Base-by-base conservation (phyloP, 2,797 vertebrate genomes). In the Borostomias antarcticus region DNA sequence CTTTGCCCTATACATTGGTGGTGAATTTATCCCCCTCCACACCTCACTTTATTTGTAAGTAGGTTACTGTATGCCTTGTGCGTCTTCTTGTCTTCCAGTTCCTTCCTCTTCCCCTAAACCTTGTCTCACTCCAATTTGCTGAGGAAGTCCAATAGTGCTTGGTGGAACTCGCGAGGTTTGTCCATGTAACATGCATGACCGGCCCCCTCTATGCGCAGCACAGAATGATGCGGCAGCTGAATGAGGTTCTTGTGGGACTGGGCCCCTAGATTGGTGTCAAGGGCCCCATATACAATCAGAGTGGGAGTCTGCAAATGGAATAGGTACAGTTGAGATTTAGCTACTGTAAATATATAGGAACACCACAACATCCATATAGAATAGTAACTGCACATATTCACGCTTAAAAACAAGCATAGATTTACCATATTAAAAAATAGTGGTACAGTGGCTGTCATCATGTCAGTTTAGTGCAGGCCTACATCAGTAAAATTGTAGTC, bases 131-230 rank as follows among this genome's bases (percentile, higher is more conserved):
- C 57, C 57, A 59, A 23, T 43, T 59, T 59, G 35, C 28, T 82
- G 50, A 96, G 94, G 78, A 98, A 99, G 74, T 89, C 86, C 5
- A 98, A 89, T 66, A 99, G 80, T 29, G 86, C 93, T 19, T 80
- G 86, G 76, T 99, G 97, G 82, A 99, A 98, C 64, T 95, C 94
- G 28, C 86, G 77, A 0, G 96, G 94, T 79, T 93, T 93, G 87
- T 98, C 95, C 91, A 97, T 88, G 90, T 98, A 98, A 84, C 97
- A 98, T 66, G 96, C 96, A 0, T 99, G 97, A 4, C 95, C 93
- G 0, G 96, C 96, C 0, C 88, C 85, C 0, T 83, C 84, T 58
- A 99, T 73, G 79, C 92, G 89, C 0, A 93, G 90, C 56, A 93
- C 91, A 0, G 54, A 90, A 86, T 95, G 94, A 77, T 88, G 66